Evolutionary conservation across 2,888 invertebrate species (phyloP).

Genomic region (Digitonthophagus gazella): DNA sequence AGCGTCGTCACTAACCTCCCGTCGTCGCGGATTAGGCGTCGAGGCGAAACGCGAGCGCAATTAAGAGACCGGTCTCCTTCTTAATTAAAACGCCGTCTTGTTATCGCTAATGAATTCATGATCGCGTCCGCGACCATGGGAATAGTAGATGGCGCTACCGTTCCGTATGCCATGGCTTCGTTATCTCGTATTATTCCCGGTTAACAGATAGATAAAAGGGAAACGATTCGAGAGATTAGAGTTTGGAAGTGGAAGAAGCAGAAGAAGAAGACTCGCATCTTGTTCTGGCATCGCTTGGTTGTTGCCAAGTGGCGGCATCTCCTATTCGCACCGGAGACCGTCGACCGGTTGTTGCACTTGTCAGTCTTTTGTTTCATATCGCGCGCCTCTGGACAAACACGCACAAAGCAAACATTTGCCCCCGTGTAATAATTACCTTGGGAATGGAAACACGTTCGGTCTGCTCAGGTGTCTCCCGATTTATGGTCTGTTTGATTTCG

Average conservation of each 20-base stretch:
- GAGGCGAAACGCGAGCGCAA: constrained; percentile 4
- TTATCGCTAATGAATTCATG: constrained; percentile 1
- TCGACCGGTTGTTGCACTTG: constrained; percentile 51
- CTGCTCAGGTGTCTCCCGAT: constrained; percentile 39
- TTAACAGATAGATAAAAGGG: neutral
- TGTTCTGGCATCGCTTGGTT: neutral
- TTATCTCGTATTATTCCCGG: neutral
- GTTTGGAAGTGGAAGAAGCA: neutral
- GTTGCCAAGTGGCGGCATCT: constrained; percentile 8
- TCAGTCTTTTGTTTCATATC: constrained; percentile 50
- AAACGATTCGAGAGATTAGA: neutral
- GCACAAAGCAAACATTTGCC: constrained; percentile 48
- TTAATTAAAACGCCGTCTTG: constrained; percentile 14
- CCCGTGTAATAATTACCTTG: constrained; percentile 49
- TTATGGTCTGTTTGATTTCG: constrained; percentile 35
- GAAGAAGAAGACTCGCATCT: neutral
- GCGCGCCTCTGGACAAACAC: constrained; percentile 46
- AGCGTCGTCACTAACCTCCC: neutral
- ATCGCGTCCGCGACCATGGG: neutral
- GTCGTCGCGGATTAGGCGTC: neutral
- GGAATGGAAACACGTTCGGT: constrained; percentile 44
- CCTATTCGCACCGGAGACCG: constrained; percentile 33
- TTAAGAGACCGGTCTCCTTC: constrained; percentile 5
- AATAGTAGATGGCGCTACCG: neutral
- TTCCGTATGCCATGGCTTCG: neutral